Percentiles rank a stretch among this genome's conserved stretches.
phyloP scores from a whole-genome alignment of 2,797 vertebrate species.

The Silurus aristotelis region DNA sequence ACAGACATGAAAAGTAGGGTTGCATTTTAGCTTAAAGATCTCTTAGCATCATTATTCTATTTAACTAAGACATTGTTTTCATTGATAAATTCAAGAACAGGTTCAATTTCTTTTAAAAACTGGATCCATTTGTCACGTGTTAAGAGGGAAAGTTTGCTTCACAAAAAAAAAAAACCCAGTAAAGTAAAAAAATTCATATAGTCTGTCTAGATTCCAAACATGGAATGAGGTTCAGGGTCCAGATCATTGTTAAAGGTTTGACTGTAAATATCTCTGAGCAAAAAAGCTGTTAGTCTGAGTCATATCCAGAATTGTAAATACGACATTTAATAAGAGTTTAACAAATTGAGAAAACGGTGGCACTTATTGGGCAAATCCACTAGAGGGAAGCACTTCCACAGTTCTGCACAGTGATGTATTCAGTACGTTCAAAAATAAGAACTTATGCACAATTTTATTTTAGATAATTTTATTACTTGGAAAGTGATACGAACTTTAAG shows the following conservation, averaged over 20 bases:
- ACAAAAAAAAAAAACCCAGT: too few relatives aligned
- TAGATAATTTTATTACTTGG: constrained; percentile 87
- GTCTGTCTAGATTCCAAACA: not conserved
- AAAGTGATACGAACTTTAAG: constrained; percentile 86
- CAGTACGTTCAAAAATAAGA: not conserved
- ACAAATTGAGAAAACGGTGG: not conserved
- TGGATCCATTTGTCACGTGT: not conserved
- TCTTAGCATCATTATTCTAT: not conserved
- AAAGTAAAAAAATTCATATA: too few relatives aligned
- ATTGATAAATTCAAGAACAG: not conserved
- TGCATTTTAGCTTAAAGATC: not conserved
- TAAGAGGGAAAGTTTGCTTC: not conserved
- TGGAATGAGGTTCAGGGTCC: not conserved
- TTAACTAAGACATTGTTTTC: not conserved
- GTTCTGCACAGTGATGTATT: not conserved
- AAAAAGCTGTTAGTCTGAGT: too few relatives aligned
- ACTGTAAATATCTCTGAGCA: not conserved
- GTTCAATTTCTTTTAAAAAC: not conserved
- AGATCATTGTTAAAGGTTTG: not conserved
- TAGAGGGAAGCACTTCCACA: constrained; percentile 51
- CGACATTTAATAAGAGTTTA: too few relatives aligned
- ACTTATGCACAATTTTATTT: constrained; percentile 48
- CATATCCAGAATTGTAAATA: not conserved
- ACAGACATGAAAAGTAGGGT: too few relatives aligned
- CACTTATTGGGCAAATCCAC: constrained; percentile 35